Evolutionary conservation across 2,888 invertebrate genomes (phyloP).

Genomic region (Andricus curvator): DNA sequence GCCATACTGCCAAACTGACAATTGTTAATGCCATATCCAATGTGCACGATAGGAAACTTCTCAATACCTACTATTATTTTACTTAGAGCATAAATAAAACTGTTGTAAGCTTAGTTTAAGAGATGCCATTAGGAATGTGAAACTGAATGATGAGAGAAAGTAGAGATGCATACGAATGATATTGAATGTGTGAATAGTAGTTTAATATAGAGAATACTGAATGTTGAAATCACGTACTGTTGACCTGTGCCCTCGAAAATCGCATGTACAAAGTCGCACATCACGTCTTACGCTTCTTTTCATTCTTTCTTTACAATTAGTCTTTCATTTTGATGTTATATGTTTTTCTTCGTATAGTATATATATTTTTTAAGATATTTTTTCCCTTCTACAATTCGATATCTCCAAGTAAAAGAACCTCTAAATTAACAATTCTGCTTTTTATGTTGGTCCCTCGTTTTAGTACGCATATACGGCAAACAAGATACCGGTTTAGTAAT

Average conservation of each 20-base stretch:
- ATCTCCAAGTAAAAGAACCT: too few relatives aligned
- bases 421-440: too few relatives aligned
- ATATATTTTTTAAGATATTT: neutral
- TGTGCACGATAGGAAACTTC: conserved; percentile 74
- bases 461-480: too few relatives aligned
- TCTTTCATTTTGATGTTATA: neutral
- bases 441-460: too few relatives aligned
- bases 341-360: neutral
- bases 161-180: conserved; percentile 67
- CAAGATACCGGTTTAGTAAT: too few relatives aligned
- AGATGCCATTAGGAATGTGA: conserved; percentile 65
- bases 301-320: neutral
- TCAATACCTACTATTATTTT: conserved; percentile 73
- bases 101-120: conserved; percentile 68
- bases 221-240: conserved; percentile 71
- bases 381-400: too few relatives aligned
- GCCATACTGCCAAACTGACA: conserved; percentile 78
- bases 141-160: conserved; percentile 61
- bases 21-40: conserved; percentile 73
- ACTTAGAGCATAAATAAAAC: conserved; percentile 71
- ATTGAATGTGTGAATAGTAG: conserved; percentile 55
- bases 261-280: conserved; percentile 71
- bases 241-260: conserved; percentile 69
- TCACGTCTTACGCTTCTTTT: conserved; percentile 52
- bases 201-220: conserved; percentile 69